Evolutionary conservation across 2,888 invertebrate species (phyloP).

Genomic region (Perdita meconis): DNA sequence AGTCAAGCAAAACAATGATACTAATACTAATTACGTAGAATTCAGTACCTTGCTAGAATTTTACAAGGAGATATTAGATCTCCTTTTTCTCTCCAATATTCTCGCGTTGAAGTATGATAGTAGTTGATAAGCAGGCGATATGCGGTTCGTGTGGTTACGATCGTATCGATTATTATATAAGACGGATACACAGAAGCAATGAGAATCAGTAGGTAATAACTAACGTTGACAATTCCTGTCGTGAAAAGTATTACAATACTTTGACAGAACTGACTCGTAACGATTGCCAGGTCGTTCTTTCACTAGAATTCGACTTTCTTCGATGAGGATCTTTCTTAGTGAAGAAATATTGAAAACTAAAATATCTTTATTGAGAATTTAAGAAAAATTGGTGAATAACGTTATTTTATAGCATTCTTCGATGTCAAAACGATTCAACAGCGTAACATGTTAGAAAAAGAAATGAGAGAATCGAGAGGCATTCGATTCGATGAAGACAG

Average conservation of each 20-base stretch:
- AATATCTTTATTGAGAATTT: background rate
- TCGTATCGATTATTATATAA: constrained; percentile 64
- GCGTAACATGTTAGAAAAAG: background rate
- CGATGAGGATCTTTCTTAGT: too few relatives aligned
- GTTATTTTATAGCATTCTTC: constrained; percentile 10
- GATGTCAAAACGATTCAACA: too few relatives aligned
- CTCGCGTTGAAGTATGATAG: constrained; percentile 21
- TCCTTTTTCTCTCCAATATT: background rate
- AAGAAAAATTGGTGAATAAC: background rate
- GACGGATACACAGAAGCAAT: constrained; percentile 46
- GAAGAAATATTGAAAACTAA: too few relatives aligned
- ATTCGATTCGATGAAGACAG: constrained; percentile 10
- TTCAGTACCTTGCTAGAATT: background rate
- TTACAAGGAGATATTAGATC: background rate
- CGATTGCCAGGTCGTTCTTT: too few relatives aligned
- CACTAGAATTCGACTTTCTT: too few relatives aligned
- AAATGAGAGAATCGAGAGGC: background rate
- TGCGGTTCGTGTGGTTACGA: constrained; percentile 54
- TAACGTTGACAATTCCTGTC: constrained; percentile 59
- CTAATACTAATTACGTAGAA: too few relatives aligned
- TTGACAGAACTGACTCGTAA: constrained; percentile 31
- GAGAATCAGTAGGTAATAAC: constrained; percentile 52
- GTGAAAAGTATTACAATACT: constrained; percentile 47
- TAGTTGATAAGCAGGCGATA: constrained; percentile 37
- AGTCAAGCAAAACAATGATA: too few relatives aligned